Base-by-base conservation (phyloP, 2,113 vertebrate species). In the Coryphaenoides rupestris region DNA sequence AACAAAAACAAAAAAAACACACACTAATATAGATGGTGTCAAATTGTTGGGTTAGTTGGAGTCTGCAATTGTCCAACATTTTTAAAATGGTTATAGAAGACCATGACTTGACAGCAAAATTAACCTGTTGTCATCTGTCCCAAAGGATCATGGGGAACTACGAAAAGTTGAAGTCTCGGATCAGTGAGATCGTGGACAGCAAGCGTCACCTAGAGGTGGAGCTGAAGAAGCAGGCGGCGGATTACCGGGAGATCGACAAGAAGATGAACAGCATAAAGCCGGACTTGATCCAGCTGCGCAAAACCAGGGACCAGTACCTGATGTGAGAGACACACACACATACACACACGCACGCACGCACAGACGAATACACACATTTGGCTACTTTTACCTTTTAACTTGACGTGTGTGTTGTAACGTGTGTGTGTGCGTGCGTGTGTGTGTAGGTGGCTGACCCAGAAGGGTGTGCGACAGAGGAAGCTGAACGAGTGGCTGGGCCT, bases 191-290 rank as follows among this genome's bases (percentile, higher is more conserved):
- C 21, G 95, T 98, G 53, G 96, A 99, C 90, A 98, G 96, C 66
- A 93, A 95, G 24, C 89, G 91, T 0, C 88, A 96, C 60, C 78
- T 99, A 55, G 97, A 99, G 88, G 95, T 96, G 63, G 97, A 99
- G 65, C 80, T 99, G 72, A 98, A 98, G 90, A 96, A 95, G 59
- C 97, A 99, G 87, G 95, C 96, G 0, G 94, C 95, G 0, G 97
- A 98, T 77, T 98, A 99, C 46, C 85, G 97, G 4, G 97, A 98
- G 86, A 98, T 98, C 55, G 97, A 99, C 89, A 99, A 98, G 60
- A 94, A 94, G 65, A 99, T 99, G 97, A 99, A 99, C 90, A 99
- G 97, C 92, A 99, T 99, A 79, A 99, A 99, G 28, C 97, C 97
- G 0, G 97, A 99, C 74, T 93, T 99, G 81, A 99, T 99, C 87